A percentile compares a stretch with the other conserved stretches of the same genome.
Evolutionary conservation across 53 echinoderm and acorn worm genomes (phyloP).

Genomic region (Apostichopus leukothele): DNA sequence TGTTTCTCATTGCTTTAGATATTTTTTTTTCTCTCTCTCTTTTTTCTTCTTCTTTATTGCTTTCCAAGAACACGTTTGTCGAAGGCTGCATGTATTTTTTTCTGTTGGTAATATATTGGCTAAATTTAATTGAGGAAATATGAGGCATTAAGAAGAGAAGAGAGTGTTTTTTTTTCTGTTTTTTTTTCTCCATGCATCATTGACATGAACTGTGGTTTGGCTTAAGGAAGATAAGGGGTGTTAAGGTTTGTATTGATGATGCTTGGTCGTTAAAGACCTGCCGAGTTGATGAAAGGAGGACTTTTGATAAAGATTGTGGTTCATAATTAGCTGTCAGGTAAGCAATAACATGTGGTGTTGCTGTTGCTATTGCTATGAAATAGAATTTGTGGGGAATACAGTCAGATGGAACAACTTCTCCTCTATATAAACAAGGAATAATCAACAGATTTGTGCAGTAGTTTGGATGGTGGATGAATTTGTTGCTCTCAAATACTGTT

Average conservation of each 20-base stretch:
- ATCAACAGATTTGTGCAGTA: no score
- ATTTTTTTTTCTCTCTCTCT: not conserved
- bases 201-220: slow-evolving; percentile 21
- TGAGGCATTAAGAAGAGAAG: not conserved
- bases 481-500: no score
- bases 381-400: not conserved
- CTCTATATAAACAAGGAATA: no score
- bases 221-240: not conserved
- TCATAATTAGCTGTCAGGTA: slow-evolving; percentile 29
- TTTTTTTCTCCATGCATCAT: no score
- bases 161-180: not conserved
- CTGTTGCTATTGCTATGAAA: not conserved
- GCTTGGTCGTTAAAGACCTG: not conserved
- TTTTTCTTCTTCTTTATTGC: not conserved
- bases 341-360: not conserved
- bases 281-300: not conserved
- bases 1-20: slow-evolving; percentile 24
- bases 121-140: slow-evolving; percentile 36
- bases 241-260: not conserved
- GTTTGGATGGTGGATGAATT: no score
- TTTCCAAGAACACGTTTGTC: slow-evolving; percentile 32
- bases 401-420: not conserved
- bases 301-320: slow-evolving; percentile 11
- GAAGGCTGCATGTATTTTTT: not conserved
- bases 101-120: not conserved